A percentile compares a stretch with the other conserved stretches of the same genome.
These are phyloP conservation scores for Gracilinanus agilis DNA, from an alignment of 2,113 vertebrate genomes.

Conservation along the genomic window DNA sequence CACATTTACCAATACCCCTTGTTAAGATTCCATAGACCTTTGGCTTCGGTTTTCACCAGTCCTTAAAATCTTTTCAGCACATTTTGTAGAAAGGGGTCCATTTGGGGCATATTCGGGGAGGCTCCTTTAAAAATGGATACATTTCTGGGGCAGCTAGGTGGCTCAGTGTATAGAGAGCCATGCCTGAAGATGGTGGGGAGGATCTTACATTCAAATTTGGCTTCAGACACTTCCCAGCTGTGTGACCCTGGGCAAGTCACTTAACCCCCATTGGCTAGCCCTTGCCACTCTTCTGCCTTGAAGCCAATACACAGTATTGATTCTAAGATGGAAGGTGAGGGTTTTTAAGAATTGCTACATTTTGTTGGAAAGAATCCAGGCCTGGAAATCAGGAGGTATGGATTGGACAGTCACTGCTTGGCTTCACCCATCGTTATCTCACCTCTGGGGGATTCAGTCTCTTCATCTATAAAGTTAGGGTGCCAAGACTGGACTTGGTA, in stretches of 20 bases:
- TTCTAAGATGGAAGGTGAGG: too few species aligned
- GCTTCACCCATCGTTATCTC: neutral
- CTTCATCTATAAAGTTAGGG: neutral
- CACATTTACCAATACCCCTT: neutral
- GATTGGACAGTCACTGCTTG: neutral
- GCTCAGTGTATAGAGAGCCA: too few species aligned
- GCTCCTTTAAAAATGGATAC: neutral
- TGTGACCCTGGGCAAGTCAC: too few species aligned
- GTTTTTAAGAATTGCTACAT: too few species aligned
- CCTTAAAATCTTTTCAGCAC: neutral
- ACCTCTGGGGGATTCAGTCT: neutral
- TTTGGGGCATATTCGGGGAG: neutral
- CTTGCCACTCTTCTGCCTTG: too few species aligned
- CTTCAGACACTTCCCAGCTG: too few species aligned
- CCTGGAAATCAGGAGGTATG: neutral
- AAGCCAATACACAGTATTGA: too few species aligned
- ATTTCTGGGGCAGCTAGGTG: too few species aligned
- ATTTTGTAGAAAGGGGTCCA: neutral
- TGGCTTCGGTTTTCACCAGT: neutral
- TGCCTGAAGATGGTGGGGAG: too few species aligned
- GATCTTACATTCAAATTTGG: too few species aligned
- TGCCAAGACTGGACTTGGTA: neutral
- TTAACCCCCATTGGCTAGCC: too few species aligned
- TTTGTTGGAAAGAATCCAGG: neutral
- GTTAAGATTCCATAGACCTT: neutral